Evolutionary conservation across 2,797 vertebrate genomes (phyloP).

Genomic region (Gallirallus australis): DNA sequence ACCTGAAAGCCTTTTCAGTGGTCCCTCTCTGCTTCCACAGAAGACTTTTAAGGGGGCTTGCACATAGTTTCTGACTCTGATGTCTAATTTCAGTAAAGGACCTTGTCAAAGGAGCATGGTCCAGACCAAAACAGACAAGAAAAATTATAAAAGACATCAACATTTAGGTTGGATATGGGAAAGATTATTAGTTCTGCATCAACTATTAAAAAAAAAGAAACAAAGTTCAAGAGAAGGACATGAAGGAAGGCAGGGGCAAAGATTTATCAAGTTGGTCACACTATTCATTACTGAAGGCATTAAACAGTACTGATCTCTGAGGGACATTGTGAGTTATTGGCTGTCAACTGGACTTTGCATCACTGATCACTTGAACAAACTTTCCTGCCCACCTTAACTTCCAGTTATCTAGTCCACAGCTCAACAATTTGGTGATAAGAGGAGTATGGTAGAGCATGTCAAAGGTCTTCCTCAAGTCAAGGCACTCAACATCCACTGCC

Average conservation of each 20-base stretch:
- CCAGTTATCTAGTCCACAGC: too few relatives aligned
- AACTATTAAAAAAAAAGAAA: not conserved
- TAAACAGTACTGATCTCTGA: not conserved
- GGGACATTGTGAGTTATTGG: not conserved
- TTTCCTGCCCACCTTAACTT: not conserved
- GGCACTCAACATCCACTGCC: too few relatives aligned
- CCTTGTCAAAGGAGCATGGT: not conserved
- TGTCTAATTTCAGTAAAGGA: not conserved
- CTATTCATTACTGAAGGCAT: not conserved
- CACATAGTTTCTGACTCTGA: not conserved
- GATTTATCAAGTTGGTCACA: not conserved
- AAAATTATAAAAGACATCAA: not conserved
- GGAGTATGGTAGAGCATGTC: too few relatives aligned
- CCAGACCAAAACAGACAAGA: not conserved
- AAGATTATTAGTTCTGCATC: not conserved
- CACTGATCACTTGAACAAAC: not conserved
- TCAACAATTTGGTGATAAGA: too few relatives aligned
- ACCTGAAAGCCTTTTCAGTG: not conserved
- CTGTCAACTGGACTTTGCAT: not conserved
- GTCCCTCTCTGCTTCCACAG: not conserved
- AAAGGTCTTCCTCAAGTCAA: too few relatives aligned
- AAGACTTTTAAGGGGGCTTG: not conserved
- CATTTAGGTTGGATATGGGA: not conserved
- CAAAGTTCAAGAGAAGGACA: not conserved
- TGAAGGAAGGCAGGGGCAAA: not conserved